These are phyloP conservation scores for Fregetta grallaria DNA, from an alignment of 2,113 vertebrate species.

Conservation along the genomic window DNA sequence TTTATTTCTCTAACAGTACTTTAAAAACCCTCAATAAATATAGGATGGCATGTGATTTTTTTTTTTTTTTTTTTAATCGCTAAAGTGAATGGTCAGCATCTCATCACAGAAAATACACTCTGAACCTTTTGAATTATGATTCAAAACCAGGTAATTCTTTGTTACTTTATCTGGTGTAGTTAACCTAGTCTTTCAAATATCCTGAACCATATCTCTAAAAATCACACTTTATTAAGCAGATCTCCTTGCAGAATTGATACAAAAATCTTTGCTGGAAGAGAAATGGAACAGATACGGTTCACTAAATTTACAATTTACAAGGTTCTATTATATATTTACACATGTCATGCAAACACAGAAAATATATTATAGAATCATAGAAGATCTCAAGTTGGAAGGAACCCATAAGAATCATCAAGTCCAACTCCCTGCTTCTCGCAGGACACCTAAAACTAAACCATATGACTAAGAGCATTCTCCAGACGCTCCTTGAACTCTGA, in stretches of 20 bases:
- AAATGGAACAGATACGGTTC: neutral
- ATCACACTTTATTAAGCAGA: neutral
- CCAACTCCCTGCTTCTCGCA: neutral
- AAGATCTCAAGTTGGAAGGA: neutral
- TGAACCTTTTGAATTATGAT: neutral
- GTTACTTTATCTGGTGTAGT: neutral
- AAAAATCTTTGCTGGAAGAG: neutral
- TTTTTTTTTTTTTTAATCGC: neutral
- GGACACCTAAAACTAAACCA: neutral
- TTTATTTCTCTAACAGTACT: neutral
- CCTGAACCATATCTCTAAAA: neutral
- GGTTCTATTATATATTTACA: neutral
- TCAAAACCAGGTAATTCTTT: neutral
- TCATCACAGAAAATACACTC: neutral
- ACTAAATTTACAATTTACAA: neutral
- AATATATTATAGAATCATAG: neutral
- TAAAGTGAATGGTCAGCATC: neutral
- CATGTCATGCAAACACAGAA: neutral
- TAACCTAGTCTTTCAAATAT: neutral
- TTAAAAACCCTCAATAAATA: neutral
- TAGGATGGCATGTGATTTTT: neutral
- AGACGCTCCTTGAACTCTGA: neutral
- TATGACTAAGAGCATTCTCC: neutral
- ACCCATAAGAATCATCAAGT: neutral
- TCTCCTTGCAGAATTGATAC: neutral